phyloP scores from a whole-genome alignment of 2,797 vertebrate genomes.

The Kryptolebias ocellatus region DNA sequence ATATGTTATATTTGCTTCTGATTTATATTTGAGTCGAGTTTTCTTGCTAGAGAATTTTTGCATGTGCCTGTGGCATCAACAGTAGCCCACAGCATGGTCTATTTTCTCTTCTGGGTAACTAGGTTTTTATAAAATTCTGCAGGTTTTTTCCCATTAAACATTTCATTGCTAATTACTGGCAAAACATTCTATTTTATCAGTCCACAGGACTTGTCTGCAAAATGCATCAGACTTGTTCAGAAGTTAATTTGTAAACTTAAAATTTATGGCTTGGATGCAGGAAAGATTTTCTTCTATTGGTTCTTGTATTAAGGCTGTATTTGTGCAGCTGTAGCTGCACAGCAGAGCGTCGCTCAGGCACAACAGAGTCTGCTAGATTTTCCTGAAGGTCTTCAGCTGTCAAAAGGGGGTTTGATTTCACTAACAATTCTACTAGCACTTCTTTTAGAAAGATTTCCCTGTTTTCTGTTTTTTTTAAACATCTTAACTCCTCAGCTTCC shows the following conservation, averaged over 20 bases:
- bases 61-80: background rate
- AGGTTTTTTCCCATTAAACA: background rate
- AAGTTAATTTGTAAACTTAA: slow-evolving; percentile 1
- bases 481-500: background rate
- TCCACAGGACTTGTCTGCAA: background rate
- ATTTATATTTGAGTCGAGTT: background rate
- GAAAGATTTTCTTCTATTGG: background rate
- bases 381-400: slow-evolving; percentile 8
- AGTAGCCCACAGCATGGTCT: background rate
- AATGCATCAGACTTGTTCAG: background rate
- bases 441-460: background rate
- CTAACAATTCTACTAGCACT: background rate
- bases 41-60: background rate
- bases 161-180: background rate
- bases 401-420: background rate
- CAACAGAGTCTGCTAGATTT: background rate
- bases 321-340: slow-evolving; percentile 1
- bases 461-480: background rate
- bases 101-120: background rate
- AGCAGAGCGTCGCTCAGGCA: background rate
- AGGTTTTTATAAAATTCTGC: background rate
- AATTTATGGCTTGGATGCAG: background rate
- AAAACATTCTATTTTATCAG: slow-evolving; percentile 1
- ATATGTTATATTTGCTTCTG: background rate
- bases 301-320: slow-evolving; percentile 2